phyloP scores from a whole-genome alignment of 2,888 invertebrate genomes.

The Campopleginae sp. region DNA sequence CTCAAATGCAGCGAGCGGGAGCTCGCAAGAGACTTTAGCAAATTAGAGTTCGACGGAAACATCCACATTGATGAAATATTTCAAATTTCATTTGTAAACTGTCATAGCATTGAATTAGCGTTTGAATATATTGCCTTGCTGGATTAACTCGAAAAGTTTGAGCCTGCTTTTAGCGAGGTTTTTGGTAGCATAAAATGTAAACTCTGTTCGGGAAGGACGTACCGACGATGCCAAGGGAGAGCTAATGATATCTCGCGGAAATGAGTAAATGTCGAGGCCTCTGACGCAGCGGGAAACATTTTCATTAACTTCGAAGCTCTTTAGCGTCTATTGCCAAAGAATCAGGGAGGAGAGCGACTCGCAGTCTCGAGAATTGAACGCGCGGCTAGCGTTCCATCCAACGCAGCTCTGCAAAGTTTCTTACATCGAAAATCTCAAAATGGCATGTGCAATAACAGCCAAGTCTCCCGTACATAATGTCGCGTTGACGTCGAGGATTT shows the following conservation, averaged over 20 bases:
- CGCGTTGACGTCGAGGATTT: slow-evolving; percentile 42
- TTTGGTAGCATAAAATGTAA: slow-evolving; percentile 61
- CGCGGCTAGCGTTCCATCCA: background rate
- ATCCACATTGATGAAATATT: background rate
- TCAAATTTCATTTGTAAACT: slow-evolving; percentile 2
- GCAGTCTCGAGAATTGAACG: slow-evolving; percentile 29
- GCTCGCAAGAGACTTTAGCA: background rate
- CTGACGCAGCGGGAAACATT: slow-evolving; percentile 80
- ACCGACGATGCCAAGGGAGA: slow-evolving; percentile 29
- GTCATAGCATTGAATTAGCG: slow-evolving; percentile 47
- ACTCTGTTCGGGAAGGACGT: slow-evolving; percentile 40
- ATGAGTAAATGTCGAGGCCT: slow-evolving; percentile 71
- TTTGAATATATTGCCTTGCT: slow-evolving; percentile 28
- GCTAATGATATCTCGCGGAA: slow-evolving; percentile 74
- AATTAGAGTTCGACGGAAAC: background rate
- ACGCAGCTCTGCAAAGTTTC: slow-evolving; percentile 63
- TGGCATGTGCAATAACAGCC: slow-evolving; percentile 53
- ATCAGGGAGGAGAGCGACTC: slow-evolving; percentile 45
- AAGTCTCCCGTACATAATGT: slow-evolving; percentile 27
- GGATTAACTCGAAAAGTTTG: slow-evolving; percentile 50
- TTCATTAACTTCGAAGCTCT: slow-evolving; percentile 78
- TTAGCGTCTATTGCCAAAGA: slow-evolving; percentile 61
- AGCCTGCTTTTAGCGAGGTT: slow-evolving; percentile 50
- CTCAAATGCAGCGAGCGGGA: background rate
- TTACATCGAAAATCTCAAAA: slow-evolving; percentile 45